A percentile compares a stretch with the other conserved stretches of the same genome.
phyloP scores from a whole-genome alignment of 1,140 invertebrate species.

The Drosophila grimshawi region DNA sequence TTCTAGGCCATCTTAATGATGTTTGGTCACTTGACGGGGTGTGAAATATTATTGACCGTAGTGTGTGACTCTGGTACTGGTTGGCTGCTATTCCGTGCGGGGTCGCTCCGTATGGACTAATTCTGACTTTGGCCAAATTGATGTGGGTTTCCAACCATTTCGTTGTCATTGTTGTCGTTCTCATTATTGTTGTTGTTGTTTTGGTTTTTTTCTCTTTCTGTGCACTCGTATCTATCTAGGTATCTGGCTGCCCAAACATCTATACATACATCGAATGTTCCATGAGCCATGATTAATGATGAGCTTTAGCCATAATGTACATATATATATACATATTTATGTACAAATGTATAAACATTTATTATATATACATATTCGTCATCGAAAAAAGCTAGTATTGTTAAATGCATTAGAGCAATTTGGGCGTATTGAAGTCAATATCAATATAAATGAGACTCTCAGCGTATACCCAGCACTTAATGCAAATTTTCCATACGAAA shows the following conservation, averaged over 20 bases:
- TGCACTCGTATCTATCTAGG: not conserved
- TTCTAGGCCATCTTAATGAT: constrained; percentile 57
- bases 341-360: too few species aligned
- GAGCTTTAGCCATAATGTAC: constrained; percentile 12
- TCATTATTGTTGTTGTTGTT: constrained; percentile 4
- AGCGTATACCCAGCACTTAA: too few species aligned
- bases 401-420: not conserved
- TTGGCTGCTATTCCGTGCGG: not conserved
- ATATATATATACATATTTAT: not conserved
- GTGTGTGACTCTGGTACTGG: not conserved
- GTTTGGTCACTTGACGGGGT: constrained; percentile 46
- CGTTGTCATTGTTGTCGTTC: constrained; percentile 1
- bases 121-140: constrained; percentile 45
- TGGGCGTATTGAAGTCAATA: not conserved
- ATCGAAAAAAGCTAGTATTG: not conserved
- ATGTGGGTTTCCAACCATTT: constrained; percentile 43
- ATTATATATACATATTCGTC: not conserved
- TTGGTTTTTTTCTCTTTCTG: not conserved
- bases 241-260: not conserved
- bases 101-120: not conserved
- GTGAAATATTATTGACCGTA: constrained; percentile 62
- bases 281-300: constrained; percentile 46
- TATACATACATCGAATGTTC: constrained; percentile 8
- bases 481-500: too few species aligned
- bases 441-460: too few species aligned